phyloP scores from a whole-genome alignment of 1,140 invertebrate species.

The Drosophila eugracilis region DNA sequence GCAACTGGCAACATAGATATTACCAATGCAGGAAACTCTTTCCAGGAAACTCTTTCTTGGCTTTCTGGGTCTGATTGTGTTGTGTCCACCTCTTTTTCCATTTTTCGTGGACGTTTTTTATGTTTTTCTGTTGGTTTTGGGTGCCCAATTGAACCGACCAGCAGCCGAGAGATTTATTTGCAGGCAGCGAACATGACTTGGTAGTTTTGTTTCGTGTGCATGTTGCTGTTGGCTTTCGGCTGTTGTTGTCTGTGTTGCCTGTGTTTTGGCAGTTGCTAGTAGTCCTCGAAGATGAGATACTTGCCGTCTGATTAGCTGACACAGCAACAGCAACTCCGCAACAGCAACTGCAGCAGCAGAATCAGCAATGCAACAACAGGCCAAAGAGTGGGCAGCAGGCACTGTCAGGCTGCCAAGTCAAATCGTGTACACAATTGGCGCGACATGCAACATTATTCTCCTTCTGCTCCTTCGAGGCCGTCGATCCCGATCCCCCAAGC shows the following conservation, averaged over 20 bases:
- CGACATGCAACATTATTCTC: conserved; percentile 83
- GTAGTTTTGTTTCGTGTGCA: conserved; percentile 80
- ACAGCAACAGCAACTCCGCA: conserved; percentile 55
- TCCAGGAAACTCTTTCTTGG: conserved; percentile 64
- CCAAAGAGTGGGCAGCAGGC: conserved; percentile 73
- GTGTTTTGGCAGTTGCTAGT: conserved; percentile 82
- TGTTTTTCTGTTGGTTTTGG: conserved; percentile 49
- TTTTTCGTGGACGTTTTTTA: conserved; percentile 19
- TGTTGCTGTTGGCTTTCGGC: conserved; percentile 61
- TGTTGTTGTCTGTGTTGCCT: conserved; percentile 59
- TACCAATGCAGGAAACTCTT: conserved; percentile 79
- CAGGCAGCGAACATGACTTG: conserved; percentile 77
- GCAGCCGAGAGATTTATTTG: conserved; percentile 76
- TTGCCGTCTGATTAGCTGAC: conserved; percentile 84
- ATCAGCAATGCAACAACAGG: conserved; percentile 40
- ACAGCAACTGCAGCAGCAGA: conserved; percentile 35
- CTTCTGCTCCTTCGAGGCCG: conserved; percentile 46
- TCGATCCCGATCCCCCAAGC: conserved; percentile 56
- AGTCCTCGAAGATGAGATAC: conserved; percentile 84
- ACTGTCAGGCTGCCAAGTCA: conserved; percentile 81
- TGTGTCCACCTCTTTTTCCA: conserved; percentile 66
- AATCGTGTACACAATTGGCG: conserved; percentile 84
- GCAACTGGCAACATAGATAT: conserved; percentile 64
- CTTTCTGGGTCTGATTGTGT: conserved; percentile 68
- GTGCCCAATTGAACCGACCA: conserved; percentile 65